These are phyloP conservation scores for Otolemur garnettii DNA, from an alignment of 2,113 vertebrate genomes.

Conservation along the genomic window DNA sequence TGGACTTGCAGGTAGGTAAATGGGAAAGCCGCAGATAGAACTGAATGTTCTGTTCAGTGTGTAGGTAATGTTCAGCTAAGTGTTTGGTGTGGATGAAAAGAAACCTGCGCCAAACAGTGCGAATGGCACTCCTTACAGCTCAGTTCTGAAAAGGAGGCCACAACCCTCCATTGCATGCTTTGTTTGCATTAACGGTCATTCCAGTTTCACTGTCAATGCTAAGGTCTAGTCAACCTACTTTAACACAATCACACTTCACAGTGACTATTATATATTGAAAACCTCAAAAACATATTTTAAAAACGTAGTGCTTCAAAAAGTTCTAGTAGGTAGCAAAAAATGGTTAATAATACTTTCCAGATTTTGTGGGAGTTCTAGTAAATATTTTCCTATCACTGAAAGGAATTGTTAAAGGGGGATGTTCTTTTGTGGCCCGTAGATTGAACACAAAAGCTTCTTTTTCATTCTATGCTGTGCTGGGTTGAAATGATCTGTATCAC, in stretches of 20 bases:
- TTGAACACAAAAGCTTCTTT: conserved; percentile 28
- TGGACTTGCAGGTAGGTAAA: neutral
- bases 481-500: conserved; percentile 51
- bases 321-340: neutral
- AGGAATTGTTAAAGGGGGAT: conserved; percentile 10
- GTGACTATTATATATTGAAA: neutral
- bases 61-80: no score
- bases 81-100: neutral
- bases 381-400: neutral
- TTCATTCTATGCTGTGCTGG: neutral
- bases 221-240: neutral
- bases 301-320: conserved; percentile 7
- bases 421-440: neutral
- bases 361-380: conserved; percentile 59
- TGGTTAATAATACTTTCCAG: neutral
- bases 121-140: neutral
- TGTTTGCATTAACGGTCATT: conserved; percentile 37
- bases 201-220: neutral
- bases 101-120: neutral
- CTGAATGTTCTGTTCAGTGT: neutral
- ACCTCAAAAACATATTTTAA: conserved; percentile 25
- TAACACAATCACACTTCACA: neutral
- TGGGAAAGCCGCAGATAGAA: neutral
- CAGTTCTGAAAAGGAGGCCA: neutral
- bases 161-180: neutral